Base-by-base conservation (phyloP, 2,888 invertebrate genomes). In the Drosophila mimica region DNA sequence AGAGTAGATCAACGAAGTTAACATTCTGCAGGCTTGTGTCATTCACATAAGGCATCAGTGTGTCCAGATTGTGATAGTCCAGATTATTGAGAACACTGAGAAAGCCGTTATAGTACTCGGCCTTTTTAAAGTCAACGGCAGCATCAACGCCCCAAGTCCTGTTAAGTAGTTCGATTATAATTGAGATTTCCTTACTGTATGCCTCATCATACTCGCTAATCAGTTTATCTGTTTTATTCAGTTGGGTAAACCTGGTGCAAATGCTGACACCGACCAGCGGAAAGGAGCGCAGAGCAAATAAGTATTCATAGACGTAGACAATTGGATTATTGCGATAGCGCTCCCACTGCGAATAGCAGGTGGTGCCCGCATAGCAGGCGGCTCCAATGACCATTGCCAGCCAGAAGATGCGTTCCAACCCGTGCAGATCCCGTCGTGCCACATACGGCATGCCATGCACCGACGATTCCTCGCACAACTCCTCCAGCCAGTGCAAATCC, bases 251-350 rank as follows among this genome's bases (percentile, higher is more conserved):
- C 6, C 86, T 66, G 0, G 94, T 94, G 73, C 95, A 95, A 60
- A 95, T 87, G 0, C 94, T 94, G 1, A 94, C 83, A 0, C 94
- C 91, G 1, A 94, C 93, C 75, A 94, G 94, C 0, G 94, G 92
- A 11, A 94, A 94, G 49, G 93, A 93, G 88, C 93, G 94, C 25
- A 93, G 92, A 52, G 93, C 93, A 69, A 93, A 91, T 61, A 94
- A 92, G 63, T 94, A 89, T 87, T 94, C 94, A 91, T 94, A 93
- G 9, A 94, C 94, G 74, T 94, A 94, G 4, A 94, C 94, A 20
- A 94, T 94, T 0, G 94, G 94, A 89, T 94, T 94, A 58, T 94
- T 91, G 34, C 92, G 92, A 83, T 94, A 94, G 30, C 94, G 92
- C n/a, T 81, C 84, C 91, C 94, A 92, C 57, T 92, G 92, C 20